A percentile compares a stretch with the other conserved stretches of the same genome.
Evolutionary conservation across 2,797 vertebrate genomes (phyloP).

Genomic region (Salarias fasciatus): DNA sequence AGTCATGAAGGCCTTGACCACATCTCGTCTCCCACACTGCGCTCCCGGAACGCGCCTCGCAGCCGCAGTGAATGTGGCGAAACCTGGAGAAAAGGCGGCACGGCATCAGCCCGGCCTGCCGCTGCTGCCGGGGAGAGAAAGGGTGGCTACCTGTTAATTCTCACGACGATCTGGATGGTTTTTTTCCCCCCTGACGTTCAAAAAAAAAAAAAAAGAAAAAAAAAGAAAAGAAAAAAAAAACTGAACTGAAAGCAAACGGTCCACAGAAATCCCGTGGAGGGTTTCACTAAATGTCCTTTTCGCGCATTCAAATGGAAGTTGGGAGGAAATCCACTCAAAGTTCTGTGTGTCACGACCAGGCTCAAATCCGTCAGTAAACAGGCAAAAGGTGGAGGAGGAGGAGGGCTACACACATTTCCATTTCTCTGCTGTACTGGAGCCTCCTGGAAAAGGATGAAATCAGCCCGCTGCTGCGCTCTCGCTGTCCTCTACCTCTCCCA

Average conservation of each 20-base stretch:
- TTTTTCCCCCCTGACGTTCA: conserved; percentile 12
- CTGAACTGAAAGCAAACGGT: conserved; percentile 37
- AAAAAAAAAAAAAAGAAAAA: conserved; percentile 4
- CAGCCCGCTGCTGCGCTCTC: conserved; percentile 36
- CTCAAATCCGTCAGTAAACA: conserved; percentile 65
- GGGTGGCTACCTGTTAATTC: conserved; percentile 81
- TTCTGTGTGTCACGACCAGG: conserved; percentile 64
- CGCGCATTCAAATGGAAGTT: conserved; percentile 48
- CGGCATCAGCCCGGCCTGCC: conserved; percentile 37
- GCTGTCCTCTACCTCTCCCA: conserved; percentile 54
- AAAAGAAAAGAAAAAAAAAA: conserved; percentile 4
- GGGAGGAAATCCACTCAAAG: conserved; percentile 51
- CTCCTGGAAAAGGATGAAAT: conserved; percentile 61
- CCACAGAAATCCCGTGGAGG: conserved; percentile 39
- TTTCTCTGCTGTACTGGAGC: conserved; percentile 59
- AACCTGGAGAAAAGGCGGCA: too few relatives aligned
- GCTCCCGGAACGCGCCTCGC: too few relatives aligned
- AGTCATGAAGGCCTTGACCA: conserved; percentile 43
- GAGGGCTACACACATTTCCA: conserved; percentile 70
- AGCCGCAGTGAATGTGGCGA: too few relatives aligned
- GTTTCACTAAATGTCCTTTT: conserved; percentile 35
- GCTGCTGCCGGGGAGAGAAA: conserved; percentile 56
- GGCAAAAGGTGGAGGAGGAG: conserved; percentile 63
- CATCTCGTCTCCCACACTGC: conserved; percentile 33
- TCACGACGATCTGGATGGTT: conserved; percentile 62